Evolutionary conservation across 2,797 vertebrate species (phyloP), one percentile per base, ranked within the genome.

Genomic region (Podarcis siculus): DNA sequence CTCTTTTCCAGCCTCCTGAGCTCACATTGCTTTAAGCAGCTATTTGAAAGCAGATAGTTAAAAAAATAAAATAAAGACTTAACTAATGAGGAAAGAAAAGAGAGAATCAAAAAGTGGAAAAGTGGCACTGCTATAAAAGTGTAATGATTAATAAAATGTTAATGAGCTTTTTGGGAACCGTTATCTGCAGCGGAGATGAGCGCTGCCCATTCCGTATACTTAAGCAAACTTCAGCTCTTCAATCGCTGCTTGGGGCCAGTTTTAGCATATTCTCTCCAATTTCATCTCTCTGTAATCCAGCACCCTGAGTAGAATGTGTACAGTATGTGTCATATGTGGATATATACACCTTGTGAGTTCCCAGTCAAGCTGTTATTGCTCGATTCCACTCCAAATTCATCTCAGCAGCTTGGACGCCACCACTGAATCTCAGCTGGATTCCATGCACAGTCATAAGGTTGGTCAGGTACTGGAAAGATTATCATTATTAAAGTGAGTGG

Each of bases 101-200:
- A 85, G 58, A 64, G 39, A 85, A 87, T 55, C 1, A 69, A 71
- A 85, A 79, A 45, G 58, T 21, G n/a, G 69, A 12, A 71, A 86
- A 80, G 9, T 61, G 5, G 0, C 80, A 84, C 23, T 64, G 1
- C 30, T 64, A 58, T 49, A 35, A 73, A 83, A 79, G 2, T 72
- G 5, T 89, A 35, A 55, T 85, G 8, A 90, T 67, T 77, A 7
- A 80, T 82, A 35, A 75, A 80, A 69, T 83, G 3, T 67, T 90
- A 87, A 19, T 73, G 82, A 83, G 1, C 2, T 78, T 55, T 25
- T 30, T 2, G 8, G 75, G 15, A 90, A 4, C 3, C 39, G 7
- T 86, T 91, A 73, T 82, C 82, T 87, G 35, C 66, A 86, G 25
- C 61, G 91, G 13, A 72, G 25, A 72, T 87, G 73, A 72, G 2